These are phyloP conservation scores for Eretmocerus hayati DNA, from an alignment of 2,888 invertebrate species.

Conservation along the genomic window DNA sequence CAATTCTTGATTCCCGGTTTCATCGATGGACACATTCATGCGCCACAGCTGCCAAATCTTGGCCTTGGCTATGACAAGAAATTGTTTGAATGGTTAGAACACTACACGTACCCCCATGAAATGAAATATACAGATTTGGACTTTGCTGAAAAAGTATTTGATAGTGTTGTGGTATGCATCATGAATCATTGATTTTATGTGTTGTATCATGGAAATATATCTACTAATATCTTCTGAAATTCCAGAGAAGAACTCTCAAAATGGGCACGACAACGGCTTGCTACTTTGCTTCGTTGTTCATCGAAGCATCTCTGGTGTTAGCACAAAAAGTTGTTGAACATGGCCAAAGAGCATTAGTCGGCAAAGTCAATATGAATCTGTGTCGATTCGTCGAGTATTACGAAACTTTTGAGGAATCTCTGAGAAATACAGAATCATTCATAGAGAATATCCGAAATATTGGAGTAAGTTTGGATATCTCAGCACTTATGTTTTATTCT, in stretches of 20 bases:
- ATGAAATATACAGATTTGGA: constrained; percentile 59
- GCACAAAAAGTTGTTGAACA: constrained; percentile 59
- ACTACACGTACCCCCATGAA: constrained; percentile 82
- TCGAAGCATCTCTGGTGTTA: constrained; percentile 62
- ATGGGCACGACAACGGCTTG: constrained; percentile 85
- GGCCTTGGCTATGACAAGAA: constrained; percentile 76
- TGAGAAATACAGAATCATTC: constrained; percentile 58
- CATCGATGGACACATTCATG: constrained; percentile 85
- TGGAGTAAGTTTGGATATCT: constrained; percentile 42
- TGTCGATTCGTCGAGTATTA: constrained; percentile 55
- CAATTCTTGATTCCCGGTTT: constrained; percentile 83
- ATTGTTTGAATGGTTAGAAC: constrained; percentile 76
- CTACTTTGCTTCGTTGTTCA: constrained; percentile 77
- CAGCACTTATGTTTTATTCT: constrained; percentile 36
- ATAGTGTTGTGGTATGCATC: constrained; percentile 66
- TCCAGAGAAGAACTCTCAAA: constrained; percentile 65
- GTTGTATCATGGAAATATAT: too few relatives aligned
- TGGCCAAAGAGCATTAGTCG: constrained; percentile 78
- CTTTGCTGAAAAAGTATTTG: constrained; percentile 66
- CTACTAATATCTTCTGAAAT: too few relatives aligned
- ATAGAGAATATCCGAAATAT: constrained; percentile 53
- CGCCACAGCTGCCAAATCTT: constrained; percentile 79
- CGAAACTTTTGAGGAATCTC: constrained; percentile 55
- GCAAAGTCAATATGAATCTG: constrained; percentile 77
- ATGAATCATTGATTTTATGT: not conserved